Conservation (phyloP, 2,797 vertebrate genomes). For the Spondyliosoma cantharus region DNA sequence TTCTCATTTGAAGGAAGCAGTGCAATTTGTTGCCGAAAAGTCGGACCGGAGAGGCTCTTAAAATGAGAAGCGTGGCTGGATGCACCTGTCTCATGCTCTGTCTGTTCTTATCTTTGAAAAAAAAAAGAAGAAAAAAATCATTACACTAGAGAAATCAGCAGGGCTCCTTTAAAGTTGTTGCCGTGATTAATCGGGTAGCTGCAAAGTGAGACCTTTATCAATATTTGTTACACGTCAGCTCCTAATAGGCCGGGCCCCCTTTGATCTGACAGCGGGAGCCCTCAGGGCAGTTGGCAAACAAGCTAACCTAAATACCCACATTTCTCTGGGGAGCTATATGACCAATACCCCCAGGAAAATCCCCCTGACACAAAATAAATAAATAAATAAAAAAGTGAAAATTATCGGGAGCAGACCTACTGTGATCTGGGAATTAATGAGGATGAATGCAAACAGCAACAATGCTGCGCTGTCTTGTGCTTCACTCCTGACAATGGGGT, state of each 20-base stretch:
- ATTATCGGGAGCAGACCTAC: slow-evolving; percentile 74
- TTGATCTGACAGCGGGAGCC: slow-evolving; percentile 73
- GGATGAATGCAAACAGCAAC: slow-evolving; percentile 76
- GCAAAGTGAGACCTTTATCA: slow-evolving; percentile 78
- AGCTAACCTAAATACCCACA: slow-evolving; percentile 75
- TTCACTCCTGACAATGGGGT: slow-evolving; percentile 78
- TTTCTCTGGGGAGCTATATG: slow-evolving; percentile 66
- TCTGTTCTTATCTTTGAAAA: slow-evolving; percentile 51
- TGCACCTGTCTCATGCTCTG: slow-evolving; percentile 65
- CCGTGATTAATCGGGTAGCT: slow-evolving; percentile 71
- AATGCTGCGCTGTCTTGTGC: slow-evolving; percentile 66
- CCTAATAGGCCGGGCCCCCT: slow-evolving; percentile 70
- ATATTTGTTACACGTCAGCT: slow-evolving; percentile 78
- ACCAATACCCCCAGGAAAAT: slow-evolving; percentile 73
- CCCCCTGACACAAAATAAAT: slow-evolving; percentile 39
- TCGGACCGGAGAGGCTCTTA: slow-evolving; percentile 55
- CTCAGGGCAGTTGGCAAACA: slow-evolving; percentile 71
- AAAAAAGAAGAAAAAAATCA: slow-evolving; percentile 26
- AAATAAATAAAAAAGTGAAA: slow-evolving; percentile 52
- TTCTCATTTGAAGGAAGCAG: slow-evolving; percentile 73
- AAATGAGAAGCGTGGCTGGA: slow-evolving; percentile 65
- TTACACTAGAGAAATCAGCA: slow-evolving; percentile 69
- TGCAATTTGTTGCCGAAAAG: slow-evolving; percentile 68
- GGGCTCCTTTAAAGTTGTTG: slow-evolving; percentile 65
- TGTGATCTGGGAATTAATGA: slow-evolving; percentile 83